Percentiles rank a stretch among this genome's conserved stretches.
phyloP scores from a whole-genome alignment of 1,140 invertebrate species.

The Drosophila orosa region DNA sequence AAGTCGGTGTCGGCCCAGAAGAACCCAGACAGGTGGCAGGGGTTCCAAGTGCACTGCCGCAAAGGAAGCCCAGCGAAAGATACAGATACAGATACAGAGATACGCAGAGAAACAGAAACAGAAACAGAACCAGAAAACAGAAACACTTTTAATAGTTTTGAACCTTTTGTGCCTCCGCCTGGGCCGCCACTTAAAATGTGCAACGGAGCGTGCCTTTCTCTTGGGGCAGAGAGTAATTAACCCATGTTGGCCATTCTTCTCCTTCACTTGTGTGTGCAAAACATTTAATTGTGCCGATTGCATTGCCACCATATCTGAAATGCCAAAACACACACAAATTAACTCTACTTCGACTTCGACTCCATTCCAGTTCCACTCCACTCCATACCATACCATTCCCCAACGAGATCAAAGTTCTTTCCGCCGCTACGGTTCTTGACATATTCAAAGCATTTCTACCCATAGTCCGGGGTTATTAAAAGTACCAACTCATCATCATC shows the following conservation, averaged over 20 bases:
- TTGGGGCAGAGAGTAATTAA: conserved; percentile 69
- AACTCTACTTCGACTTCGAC: conserved; percentile 29
- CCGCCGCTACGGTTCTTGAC: conserved; percentile 70
- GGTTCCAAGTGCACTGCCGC: conserved; percentile 60
- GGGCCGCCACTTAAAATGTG: conserved; percentile 71
- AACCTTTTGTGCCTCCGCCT: conserved; percentile 61
- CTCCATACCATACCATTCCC: neutral
- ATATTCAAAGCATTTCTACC: conserved; percentile 69
- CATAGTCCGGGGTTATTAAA: conserved; percentile 59
- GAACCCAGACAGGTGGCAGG: conserved; percentile 60
- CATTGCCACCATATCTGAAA: conserved; percentile 73
- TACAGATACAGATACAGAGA: conserved; percentile 30
- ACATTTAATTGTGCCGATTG: conserved; percentile 82
- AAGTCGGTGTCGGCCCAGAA: conserved; percentile 24
- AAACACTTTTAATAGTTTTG: conserved; percentile 78
- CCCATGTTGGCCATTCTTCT: conserved; percentile 64
- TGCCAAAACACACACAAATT: conserved; percentile 61
- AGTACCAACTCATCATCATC: conserved; percentile 51
- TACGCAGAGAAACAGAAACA: conserved; percentile 20
- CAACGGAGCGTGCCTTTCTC: conserved; percentile 74
- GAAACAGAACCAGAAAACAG: conserved; percentile 39
- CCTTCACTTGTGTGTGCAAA: conserved; percentile 52
- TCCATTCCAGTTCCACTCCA: conserved; percentile 1
- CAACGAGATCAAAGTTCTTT: conserved; percentile 61
- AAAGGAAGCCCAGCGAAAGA: conserved; percentile 25